These are phyloP conservation scores for Tipula vernalis DNA, from an alignment of 2,888 invertebrate species.

Conservation along the genomic window DNA sequence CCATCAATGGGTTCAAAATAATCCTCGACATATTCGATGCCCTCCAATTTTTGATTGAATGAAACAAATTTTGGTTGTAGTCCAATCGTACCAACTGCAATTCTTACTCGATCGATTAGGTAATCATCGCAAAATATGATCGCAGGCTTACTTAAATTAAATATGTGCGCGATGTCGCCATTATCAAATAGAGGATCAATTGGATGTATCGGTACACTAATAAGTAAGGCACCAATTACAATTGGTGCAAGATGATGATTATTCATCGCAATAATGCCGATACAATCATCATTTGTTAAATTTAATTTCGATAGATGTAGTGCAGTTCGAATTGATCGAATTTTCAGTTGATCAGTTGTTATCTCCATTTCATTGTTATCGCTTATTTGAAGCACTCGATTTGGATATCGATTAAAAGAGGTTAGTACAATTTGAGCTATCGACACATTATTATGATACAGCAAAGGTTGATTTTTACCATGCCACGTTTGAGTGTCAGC, in stretches of 20 bases:
- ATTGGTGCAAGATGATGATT: conserved; percentile 27
- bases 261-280: conserved; percentile 26
- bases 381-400: background rate
- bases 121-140: background rate
- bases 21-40: background rate
- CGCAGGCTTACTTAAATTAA: background rate
- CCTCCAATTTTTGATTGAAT: background rate
- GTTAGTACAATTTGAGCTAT: background rate
- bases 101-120: background rate
- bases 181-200: conserved; percentile 27
- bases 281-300: conserved; percentile 20
- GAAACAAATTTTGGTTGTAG: background rate
- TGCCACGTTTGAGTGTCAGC: background rate
- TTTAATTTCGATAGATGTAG: background rate
- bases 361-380: background rate
- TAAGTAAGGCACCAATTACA: conserved; percentile 26
- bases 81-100: background rate
- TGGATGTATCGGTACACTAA: conserved; percentile 29
- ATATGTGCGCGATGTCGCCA: conserved; percentile 16
- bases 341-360: background rate
- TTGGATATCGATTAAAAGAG: background rate
- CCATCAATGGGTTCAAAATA: background rate
- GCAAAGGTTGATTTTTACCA: background rate
- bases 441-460: background rate
- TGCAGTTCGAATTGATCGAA: background rate